phyloP scores from a whole-genome alignment of 2,113 vertebrate genomes.

The Corvus hawaiiensis region DNA sequence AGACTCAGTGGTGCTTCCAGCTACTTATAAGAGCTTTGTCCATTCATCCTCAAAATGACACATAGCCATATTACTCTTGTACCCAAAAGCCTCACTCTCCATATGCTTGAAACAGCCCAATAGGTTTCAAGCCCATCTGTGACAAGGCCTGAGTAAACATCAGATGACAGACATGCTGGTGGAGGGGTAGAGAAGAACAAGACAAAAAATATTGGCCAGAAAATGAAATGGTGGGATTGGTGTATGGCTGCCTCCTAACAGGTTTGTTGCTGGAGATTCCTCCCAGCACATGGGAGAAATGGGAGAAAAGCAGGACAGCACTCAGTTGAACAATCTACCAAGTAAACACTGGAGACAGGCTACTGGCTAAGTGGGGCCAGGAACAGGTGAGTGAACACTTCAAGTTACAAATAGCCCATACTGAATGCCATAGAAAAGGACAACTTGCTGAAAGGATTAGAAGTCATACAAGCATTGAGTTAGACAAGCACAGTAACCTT shows the following conservation, averaged over 20 bases:
- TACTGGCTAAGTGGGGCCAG: neutral
- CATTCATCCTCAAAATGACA: neutral
- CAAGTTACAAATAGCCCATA: neutral
- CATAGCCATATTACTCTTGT: neutral
- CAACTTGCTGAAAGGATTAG: neutral
- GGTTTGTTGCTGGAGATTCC: neutral
- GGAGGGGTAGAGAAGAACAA: neutral
- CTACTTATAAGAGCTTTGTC: neutral
- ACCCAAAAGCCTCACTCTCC: neutral
- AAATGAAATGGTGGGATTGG: neutral
- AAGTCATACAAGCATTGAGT: neutral
- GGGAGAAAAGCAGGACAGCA: neutral
- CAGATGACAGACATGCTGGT: neutral
- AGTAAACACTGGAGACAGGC: neutral
- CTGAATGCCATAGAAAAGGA: neutral
- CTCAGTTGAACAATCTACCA: neutral
- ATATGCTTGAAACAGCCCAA: neutral
- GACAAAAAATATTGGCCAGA: neutral
- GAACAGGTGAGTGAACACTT: neutral
- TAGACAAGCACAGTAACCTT: neutral
- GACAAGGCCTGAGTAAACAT: neutral
- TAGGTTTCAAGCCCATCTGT: neutral
- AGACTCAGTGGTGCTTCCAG: neutral
- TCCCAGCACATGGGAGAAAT: neutral
- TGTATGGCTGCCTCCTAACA: neutral